Base-by-base conservation (phyloP, 2,888 invertebrate species). In the Ormyrus pomaceus region DNA sequence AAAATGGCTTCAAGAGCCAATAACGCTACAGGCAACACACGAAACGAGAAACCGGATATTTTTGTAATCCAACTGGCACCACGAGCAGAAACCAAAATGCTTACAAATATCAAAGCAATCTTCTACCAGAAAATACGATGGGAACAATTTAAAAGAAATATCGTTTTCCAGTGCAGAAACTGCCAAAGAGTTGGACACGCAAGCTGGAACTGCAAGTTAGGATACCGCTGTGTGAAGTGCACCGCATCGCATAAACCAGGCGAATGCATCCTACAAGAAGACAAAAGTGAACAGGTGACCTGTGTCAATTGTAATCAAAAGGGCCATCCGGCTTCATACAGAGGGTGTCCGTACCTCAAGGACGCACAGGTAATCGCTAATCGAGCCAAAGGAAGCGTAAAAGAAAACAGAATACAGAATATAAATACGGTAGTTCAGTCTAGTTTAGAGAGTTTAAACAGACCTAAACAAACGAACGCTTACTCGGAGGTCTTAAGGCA, bases 141-240 rank as follows among this genome's bases (percentile, higher is more conserved):
- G 70, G 59, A 71, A 11, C 19, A 50, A 4, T 13, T 59, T 4
- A 59, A 50, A n/a, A 71, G 9, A 59, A 6, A 8, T 8, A 19
- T 48, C 4, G 11, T 51, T 8, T 10, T 51, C 5, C 59, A 71
- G 50, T 71, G 70, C 50, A 59, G 9, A 59, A 71, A 59, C 4
- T 71, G 70, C 59, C 70, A 71, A 51, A 11, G 70, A 2, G 6
- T 71, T 5, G 58, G 50, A 2, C 70, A 71, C 13, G 48, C 13
- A 0, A 19, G 13, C 5, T 11, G 50, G 4, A 71, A 71, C 10
- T 71, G 70, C 50, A 6, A 58, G 5, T 3, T 59, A 1, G 10
- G 5, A 2, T 71, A 59, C 11, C n/a, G 70, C 8, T 71, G 70
- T 19, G 58, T 58, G 4, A 71, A 71, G 56, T 69, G 51, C 8